Percentiles rank a stretch among this genome's conserved stretches.
Evolutionary conservation across 53 echinoderm and acorn worm genomes (phyloP).

Genomic region (Holothuria leucospilota): DNA sequence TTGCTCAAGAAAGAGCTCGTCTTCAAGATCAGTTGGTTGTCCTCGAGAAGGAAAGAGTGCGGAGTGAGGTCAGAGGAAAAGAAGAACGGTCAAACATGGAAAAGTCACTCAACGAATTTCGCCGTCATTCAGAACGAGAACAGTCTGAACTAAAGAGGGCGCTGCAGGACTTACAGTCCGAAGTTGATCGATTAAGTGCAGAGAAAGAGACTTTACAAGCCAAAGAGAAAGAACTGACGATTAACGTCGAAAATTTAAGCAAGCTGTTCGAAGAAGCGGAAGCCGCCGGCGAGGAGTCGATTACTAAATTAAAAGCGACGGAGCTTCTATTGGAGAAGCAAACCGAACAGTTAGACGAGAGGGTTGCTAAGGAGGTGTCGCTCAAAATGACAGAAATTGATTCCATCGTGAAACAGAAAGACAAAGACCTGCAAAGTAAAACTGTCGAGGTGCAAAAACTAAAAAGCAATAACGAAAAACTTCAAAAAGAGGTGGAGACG

Average conservation of each 20-base stretch:
- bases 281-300: conserved; percentile 62
- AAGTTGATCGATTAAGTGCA: conserved; percentile 67
- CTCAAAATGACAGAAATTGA: conserved; percentile 51
- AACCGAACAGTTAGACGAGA: conserved; percentile 53
- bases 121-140: conserved; percentile 59
- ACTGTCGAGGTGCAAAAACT: conserved; percentile 79
- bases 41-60: conserved; percentile 57
- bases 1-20: conserved; percentile 77
- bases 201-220: conserved; percentile 63
- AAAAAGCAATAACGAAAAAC: conserved; percentile 46
- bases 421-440: conserved; percentile 76
- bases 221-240: conserved; percentile 72
- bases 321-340: conserved; percentile 55
- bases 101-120: conserved; percentile 66
- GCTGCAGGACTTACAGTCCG: conserved; percentile 72
- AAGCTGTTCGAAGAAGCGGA: conserved; percentile 67
- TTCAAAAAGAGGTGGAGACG: conserved; percentile 31
- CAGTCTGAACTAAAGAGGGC: conserved; percentile 75
- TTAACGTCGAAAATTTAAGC: conserved; percentile 63
- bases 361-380: conserved; percentile 63
- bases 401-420: conserved; percentile 65
- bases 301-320: conserved; percentile 63
- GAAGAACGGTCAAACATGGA: conserved; percentile 82
- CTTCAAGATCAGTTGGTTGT: conserved; percentile 79
- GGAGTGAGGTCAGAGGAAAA: conserved; percentile 68